Evolutionary conservation across 2,888 invertebrate species (phyloP), one percentile per base, ranked within the genome.

Genomic region (Sphaerophoria taeniata): DNA sequence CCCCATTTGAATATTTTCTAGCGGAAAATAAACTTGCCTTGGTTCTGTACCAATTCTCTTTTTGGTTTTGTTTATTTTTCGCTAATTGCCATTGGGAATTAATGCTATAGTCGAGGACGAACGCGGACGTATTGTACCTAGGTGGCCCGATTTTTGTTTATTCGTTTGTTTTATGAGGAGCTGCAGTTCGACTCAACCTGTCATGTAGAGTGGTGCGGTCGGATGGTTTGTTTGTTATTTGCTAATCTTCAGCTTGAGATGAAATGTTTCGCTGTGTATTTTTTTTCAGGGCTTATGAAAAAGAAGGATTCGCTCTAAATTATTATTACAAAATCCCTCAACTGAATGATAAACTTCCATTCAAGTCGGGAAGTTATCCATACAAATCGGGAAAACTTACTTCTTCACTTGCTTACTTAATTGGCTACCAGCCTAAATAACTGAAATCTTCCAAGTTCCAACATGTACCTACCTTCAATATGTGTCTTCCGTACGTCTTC

Each of bases 71-170:
- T 85, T 81, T 80, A 76, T 76, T 85, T 85, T 81, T 65, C 73
- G 73, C 81, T 85, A 85, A 85, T 85, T 85, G 85, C 85, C 77
- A 81, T 70, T 76, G 85, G 85, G 85, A 85, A 81, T 85, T 85
- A 81, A 81, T 81, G 67, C 72, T 34, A 53, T 67, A 79, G 75
- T 76, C 75, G 80, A 80, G 75, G 72, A 24, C 24, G 24, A 2
- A 24, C 24, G 24, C 1, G 24, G 2, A 24, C 24, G 24, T 24
- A 24, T 24, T 85, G 84, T 72, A n/a, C n/a, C n/a, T n/a, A 76
- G 75, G 75, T 85, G 80, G 71, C 72, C 56, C 72, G 76, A 69
- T 76, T 80, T 45, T 24, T 24, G 24, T 24, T 24, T 63, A 56
- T 76, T 80, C 34, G 58, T 71, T 56, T 45, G 39, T 71, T 31